A percentile compares a stretch with the other conserved stretches of the same genome.
Conservation (phyloP, 2,113 vertebrate species). For the Pseudois nayaur region DNA sequence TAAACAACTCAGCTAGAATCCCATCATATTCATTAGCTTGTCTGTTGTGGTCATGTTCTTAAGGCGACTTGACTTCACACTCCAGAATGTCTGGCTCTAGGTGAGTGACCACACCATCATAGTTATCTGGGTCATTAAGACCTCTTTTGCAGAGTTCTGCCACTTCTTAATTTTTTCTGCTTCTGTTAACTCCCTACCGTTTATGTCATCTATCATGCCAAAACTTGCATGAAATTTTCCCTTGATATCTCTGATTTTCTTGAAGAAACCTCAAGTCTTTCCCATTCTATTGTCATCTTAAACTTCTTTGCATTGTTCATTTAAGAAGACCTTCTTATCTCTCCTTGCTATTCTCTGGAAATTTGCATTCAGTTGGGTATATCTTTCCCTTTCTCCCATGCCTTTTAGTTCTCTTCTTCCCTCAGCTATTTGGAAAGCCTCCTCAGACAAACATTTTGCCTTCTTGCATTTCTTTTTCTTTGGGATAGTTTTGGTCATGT, state of each 20-base stretch:
- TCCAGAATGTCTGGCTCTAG: background rate
- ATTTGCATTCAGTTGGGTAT: background rate
- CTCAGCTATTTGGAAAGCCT: background rate
- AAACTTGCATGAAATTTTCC: background rate
- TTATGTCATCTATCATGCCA: background rate
- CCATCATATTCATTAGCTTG: background rate
- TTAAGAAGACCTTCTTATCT: background rate
- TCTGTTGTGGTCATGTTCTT: background rate
- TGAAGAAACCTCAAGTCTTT: background rate
- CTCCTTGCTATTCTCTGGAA: background rate
- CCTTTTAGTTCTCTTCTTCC: background rate
- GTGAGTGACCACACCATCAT: background rate
- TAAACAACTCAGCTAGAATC: background rate
- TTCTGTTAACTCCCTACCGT: background rate
- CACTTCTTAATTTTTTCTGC: background rate
- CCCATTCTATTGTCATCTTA: background rate
- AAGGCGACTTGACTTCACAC: background rate
- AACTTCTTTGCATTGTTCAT: background rate
- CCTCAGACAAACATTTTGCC: background rate
- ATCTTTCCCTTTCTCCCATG: background rate
- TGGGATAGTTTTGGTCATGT: background rate
- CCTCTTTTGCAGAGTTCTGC: background rate
- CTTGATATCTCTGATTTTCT: background rate
- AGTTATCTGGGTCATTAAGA: background rate
- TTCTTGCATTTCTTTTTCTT: background rate